Conservation (phyloP, 2,113 vertebrate species). For the Alexandromys fortis region DNA sequence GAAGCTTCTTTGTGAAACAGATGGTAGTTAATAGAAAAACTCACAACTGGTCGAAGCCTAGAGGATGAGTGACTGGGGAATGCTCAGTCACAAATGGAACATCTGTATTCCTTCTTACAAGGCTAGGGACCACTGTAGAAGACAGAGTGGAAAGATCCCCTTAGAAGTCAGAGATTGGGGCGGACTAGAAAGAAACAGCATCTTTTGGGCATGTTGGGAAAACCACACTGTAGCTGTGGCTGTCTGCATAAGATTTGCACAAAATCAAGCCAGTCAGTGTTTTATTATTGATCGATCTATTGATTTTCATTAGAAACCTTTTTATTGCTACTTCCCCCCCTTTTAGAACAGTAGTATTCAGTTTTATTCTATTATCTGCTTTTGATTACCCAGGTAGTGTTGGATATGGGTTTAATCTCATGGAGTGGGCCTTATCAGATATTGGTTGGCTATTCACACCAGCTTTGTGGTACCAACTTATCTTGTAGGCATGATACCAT, state of each 20-base stretch:
- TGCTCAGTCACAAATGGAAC: neutral
- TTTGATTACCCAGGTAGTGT: neutral
- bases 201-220: neutral
- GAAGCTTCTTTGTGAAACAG: neutral
- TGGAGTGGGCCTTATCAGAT: neutral
- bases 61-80: no score
- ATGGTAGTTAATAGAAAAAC: neutral
- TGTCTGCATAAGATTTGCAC: neutral
- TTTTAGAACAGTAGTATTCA: neutral
- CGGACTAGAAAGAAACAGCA: neutral
- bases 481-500: neutral
- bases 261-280: neutral
- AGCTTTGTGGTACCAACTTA: neutral
- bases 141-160: no score
- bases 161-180: neutral
- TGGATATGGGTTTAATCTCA: neutral
- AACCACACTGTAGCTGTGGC: neutral
- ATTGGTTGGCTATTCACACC: neutral
- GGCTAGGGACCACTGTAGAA: neutral
- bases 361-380: neutral
- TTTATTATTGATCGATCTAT: neutral
- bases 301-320: neutral
- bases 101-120: neutral
- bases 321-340: neutral
- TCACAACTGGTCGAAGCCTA: neutral